Evolutionary conservation across 92 coral and sea anemone species (phyloP), one percentile per base, ranked within the genome.

Genomic region (Porites evermanni): DNA sequence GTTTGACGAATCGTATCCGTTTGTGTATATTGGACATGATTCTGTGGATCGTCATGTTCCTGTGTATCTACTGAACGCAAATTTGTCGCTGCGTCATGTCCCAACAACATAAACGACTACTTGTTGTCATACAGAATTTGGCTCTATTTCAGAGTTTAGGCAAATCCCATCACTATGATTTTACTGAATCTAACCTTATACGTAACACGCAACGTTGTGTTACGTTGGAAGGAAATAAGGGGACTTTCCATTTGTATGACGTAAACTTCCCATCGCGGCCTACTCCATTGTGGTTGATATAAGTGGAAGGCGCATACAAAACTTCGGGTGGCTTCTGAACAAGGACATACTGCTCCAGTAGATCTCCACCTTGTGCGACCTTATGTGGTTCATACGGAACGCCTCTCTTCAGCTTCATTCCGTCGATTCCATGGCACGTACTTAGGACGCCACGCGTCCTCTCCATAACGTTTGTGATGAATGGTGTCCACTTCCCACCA

Each of bases 281-380:
- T 38, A 75, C 68, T 75, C 88, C 88, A 29, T 84, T 84, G 82
- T 84, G 87, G 38, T 83, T 83, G 12, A 83, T 80, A n/a, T 61
- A 72, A 72, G 80, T 63, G 52, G 73, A 83, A 23, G 87, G 87
- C 0, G 87, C 80, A n/a, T 73, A 72, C 26, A 72, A 50, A 18
- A 72, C 79, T 16, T 83, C 87, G 4, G 87, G 87, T 9, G 73
- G 8, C 64, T 63, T 65, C 56, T 81, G 77, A 44, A 83, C 72
- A 7, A 72, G 47, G 23, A 83, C 79, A 64, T 8, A 65, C 21
- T 75, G 73, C 21, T 83, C 65, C 21, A 10, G 4, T 51, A 18
- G 61, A 24, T 83, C 87, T 11, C 72, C 71, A 59, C 87, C 87
- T 12, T 81, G 85, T 11, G 85, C 70, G 9, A 70, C 6, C 54